Base-by-base conservation (phyloP, 2,797 vertebrate species). In the Sarcoramphus papa region DNA sequence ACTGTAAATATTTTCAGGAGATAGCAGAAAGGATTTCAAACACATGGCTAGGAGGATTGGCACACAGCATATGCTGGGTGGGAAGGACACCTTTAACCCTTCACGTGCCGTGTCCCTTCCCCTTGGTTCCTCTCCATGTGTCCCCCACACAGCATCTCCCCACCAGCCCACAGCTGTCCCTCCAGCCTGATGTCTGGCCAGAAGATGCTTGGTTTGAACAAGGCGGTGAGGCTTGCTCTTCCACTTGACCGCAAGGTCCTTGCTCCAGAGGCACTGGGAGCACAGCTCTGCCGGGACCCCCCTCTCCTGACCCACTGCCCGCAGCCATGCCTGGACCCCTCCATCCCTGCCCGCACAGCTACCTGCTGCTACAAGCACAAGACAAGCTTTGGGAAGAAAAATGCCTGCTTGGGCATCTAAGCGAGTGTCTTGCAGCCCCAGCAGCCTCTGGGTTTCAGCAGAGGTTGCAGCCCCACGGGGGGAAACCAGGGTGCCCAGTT, bases 21-120 rank as follows among this genome's bases (percentile, higher is more conserved):
- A 97, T 97, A 97, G 97, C 93, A 97, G 96, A 94, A 97, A 95
- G 96, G 97, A 97, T 97, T 97, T 97, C 97, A 97, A 97, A 97
- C 97, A 97, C 94, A 97, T 95, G 97, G 97, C 95, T 94, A 91
- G 93, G 92, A 96, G 93, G 94, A 96, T 85, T 96, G 94, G 97
- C 95, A 96, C 87, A 95, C 69, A 53, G 91, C 1, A 0, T 45
- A 76, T 51, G 75, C 81, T 88, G 93, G 89, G 78, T 95, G 93
- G 94, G 92, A 96, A 92, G 91, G 73, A 86, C 2, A 33, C 31
- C 54, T 92, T 96, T 97, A 97, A 97, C 97, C 51, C 91, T 96
- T 90, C 2, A 2, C 0, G 0, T 81, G 47, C 93, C 3, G 0
- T 2, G 0, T 41, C 8, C 47, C 57, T 88, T 81, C 48, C 20